Evolutionary conservation across 2,888 invertebrate genomes (phyloP).

Genomic region (Cremastinae sp.): DNA sequence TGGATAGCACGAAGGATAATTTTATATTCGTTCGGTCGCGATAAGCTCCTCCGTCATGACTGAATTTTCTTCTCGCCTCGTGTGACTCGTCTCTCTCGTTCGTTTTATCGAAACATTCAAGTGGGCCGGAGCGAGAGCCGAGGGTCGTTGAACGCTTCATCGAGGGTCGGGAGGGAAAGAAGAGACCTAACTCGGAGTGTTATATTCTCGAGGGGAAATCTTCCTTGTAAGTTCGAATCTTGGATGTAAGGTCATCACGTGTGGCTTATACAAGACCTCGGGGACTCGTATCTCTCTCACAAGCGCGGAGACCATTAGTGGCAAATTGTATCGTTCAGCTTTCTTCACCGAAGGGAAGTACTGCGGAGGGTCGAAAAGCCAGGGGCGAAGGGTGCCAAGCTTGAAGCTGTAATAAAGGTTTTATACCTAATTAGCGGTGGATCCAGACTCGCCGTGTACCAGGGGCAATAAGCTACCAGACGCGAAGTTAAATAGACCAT

Average conservation of each 20-base stretch:
- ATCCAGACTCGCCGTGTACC: conserved; percentile 33
- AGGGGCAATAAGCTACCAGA: conserved; percentile 36
- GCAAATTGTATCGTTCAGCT: conserved; percentile 54
- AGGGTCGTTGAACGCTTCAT: conserved; percentile 25
- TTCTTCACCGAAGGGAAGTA: background rate
- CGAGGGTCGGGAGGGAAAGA: background rate
- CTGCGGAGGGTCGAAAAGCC: too few relatives aligned
- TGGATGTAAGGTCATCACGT: conserved; percentile 36
- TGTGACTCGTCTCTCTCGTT: background rate
- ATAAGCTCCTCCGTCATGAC: background rate
- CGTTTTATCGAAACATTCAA: background rate
- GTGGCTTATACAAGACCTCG: conserved; percentile 47
- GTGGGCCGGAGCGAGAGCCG: background rate
- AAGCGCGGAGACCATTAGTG: conserved; percentile 50
- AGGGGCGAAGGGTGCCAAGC: too few relatives aligned
- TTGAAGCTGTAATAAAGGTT: conserved; percentile 37
- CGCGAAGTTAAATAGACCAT: conserved; percentile 11
- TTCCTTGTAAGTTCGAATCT: conserved; percentile 43
- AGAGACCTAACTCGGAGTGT: background rate
- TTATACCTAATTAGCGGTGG: conserved; percentile 51
- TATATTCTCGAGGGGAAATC: conserved; percentile 26
- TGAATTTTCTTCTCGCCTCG: background rate
- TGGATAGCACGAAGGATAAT: conserved; percentile 43
- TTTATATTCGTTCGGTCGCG: conserved; percentile 38
- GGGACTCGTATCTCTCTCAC: conserved; percentile 37